Evolutionary conservation across 2,113 vertebrate genomes (phyloP).

Genomic region (Scortum barcoo): DNA sequence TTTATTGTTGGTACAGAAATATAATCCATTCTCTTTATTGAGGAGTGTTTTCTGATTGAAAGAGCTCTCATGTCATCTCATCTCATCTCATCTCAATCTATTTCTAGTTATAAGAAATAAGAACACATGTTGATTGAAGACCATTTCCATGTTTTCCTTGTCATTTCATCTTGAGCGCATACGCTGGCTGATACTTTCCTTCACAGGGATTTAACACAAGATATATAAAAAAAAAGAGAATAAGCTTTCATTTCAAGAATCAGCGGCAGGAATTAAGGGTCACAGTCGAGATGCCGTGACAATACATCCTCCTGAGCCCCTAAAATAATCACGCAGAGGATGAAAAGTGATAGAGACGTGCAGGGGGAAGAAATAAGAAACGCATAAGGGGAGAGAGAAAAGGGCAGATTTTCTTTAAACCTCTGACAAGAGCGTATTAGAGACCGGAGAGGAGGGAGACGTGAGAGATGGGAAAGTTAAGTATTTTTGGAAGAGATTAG

Average conservation of each 20-base stretch:
- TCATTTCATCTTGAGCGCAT: neutral
- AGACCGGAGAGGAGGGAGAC: slow-evolving; percentile 3
- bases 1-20: neutral
- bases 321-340: slow-evolving; percentile 7
- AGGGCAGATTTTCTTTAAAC: slow-evolving; percentile 55
- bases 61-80: no score
- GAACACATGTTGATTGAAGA: no score
- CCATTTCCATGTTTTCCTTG: neutral
- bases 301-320: slow-evolving; percentile 36
- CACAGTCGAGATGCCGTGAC: slow-evolving; percentile 21
- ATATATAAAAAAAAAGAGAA: slow-evolving; percentile 4
- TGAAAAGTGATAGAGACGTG: neutral
- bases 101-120: neutral
- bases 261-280: slow-evolving; percentile 5
- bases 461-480: slow-evolving; percentile 24
- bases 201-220: slow-evolving; percentile 22
- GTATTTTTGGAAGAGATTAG: slow-evolving; percentile 65
- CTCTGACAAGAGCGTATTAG: slow-evolving; percentile 36
- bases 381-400: neutral
- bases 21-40: neutral
- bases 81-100: neutral
- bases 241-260: slow-evolving; percentile 10
- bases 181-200: neutral
- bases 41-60: no score
- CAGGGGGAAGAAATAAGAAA: neutral